Evolutionary conservation across 2,797 vertebrate species (phyloP).

Genomic region (Gymnothorax javanicus): DNA sequence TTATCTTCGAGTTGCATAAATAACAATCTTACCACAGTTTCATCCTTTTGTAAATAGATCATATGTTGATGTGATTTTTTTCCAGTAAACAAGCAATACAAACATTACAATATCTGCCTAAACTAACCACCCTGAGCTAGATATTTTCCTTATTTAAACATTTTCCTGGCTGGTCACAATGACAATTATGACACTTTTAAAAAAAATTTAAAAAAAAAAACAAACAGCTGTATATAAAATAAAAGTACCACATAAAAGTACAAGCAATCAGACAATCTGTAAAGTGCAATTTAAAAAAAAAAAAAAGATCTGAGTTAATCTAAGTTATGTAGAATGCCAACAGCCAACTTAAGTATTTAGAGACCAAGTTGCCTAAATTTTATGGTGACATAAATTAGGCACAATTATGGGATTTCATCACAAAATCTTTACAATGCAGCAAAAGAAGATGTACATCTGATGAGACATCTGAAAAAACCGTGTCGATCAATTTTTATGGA

Average conservation of each 20-base stretch:
- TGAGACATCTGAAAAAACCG: background rate
- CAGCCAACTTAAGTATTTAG: background rate
- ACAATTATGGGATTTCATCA: conserved; percentile 13
- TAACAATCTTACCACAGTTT: background rate
- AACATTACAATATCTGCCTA: background rate
- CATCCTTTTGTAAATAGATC: background rate
- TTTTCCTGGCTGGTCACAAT: background rate
- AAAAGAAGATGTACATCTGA: background rate
- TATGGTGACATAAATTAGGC: conserved; percentile 22
- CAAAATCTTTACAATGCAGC: background rate
- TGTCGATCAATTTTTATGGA: background rate
- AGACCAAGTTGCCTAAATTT: background rate
- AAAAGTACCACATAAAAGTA: background rate
- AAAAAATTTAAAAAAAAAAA: background rate
- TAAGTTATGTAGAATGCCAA: no score
- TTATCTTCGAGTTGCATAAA: no score
- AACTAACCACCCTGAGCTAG: background rate
- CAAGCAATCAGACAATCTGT: background rate
- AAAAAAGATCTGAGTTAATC: no score
- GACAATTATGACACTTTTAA: background rate
- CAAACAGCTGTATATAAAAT: background rate
- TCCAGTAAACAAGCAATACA: background rate
- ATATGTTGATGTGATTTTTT: background rate
- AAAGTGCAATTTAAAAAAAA: conserved; percentile 19
- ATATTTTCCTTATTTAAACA: conserved; percentile 7